Evolutionary conservation across 1,140 invertebrate genomes (phyloP), one percentile per base, ranked within the genome.

Genomic region (Dendroctonus valens): DNA sequence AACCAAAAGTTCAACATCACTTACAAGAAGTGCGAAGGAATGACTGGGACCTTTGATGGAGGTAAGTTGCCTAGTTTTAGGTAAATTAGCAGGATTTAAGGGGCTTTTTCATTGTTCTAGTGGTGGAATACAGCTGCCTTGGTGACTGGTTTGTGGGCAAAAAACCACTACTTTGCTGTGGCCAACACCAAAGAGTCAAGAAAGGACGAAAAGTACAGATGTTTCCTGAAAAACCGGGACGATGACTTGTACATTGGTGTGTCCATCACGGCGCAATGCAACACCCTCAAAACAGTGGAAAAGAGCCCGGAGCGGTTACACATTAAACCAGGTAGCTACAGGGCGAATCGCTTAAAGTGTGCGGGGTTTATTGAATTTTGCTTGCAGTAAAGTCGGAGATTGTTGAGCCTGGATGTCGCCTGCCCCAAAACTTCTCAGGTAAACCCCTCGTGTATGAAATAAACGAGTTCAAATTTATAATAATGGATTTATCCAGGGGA

Each of bases 1-100:
- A 99, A 98, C 82, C 93, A 98, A 77, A 96, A 97, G 75, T 98
- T 98, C 72, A 93, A 94, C 72, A 95, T 98, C 61, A 95, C 91
- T 6, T 99, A 97, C 77, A 90, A 90, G 65, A 87, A 89, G 75
- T 99, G 96, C 79, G 79, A 85, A 52, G 92, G 90, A 52, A 90
- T 92, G 83, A 82, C 85, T 42, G 92, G 89, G 41, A 97, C 94
- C 4, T 92, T 93, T 79, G 90, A 94, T 79, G 92, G 93, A 79
- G 82, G 90, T 91, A 78, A 80, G 53, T n/a, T 15, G 49, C 7
- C 3, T 14, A 51, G 50, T 12, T 46, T n/a, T 60, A 5, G 52
- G 41, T 60, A 15, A 11, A 41, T 8, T 53, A 14, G 37, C 14
- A 46, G 8, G 37, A 14, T 15, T 14, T 8, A 46, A 11, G 40